Conservation (phyloP, 2,888 invertebrate species). For the Dioctria linearis region DNA sequence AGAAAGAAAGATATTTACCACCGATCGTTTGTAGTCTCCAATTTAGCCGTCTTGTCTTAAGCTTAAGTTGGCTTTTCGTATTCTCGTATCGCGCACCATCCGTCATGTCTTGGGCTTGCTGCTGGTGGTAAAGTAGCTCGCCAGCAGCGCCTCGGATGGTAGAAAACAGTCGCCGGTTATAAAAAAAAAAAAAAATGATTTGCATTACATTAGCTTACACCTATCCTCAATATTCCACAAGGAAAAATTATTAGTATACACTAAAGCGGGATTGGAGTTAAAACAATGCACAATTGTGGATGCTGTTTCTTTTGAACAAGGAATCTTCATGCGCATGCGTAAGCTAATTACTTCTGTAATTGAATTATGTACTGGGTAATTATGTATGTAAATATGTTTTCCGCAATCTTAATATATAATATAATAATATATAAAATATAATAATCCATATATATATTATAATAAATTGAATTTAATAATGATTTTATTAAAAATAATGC, state of each 20-base stretch:
- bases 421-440: no score
- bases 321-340: neutral
- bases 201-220: neutral
- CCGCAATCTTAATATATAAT: no score
- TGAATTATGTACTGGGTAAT: neutral
- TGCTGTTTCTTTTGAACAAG: no score
- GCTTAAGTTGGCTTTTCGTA: neutral
- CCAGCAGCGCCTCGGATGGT: neutral
- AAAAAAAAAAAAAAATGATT: slow-evolving; percentile 1
- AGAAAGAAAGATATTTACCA: slow-evolving; percentile 41
- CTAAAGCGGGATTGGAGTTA: no score
- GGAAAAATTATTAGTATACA: no score
- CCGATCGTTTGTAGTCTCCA: slow-evolving; percentile 29
- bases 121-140: slow-evolving; percentile 7
- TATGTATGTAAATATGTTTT: no score
- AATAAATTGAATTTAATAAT: no score
- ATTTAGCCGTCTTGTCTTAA: neutral
- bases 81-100: neutral
- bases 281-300: no score
- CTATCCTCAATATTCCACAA: no score
- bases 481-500: neutral
- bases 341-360: neutral
- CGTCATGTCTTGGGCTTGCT: slow-evolving; percentile 3
- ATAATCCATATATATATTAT: no score
- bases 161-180: slow-evolving; percentile 10